Evolutionary conservation across 2,888 invertebrate species (phyloP), one percentile per base, ranked within the genome.

Genomic region (Neoascia interrupta): DNA sequence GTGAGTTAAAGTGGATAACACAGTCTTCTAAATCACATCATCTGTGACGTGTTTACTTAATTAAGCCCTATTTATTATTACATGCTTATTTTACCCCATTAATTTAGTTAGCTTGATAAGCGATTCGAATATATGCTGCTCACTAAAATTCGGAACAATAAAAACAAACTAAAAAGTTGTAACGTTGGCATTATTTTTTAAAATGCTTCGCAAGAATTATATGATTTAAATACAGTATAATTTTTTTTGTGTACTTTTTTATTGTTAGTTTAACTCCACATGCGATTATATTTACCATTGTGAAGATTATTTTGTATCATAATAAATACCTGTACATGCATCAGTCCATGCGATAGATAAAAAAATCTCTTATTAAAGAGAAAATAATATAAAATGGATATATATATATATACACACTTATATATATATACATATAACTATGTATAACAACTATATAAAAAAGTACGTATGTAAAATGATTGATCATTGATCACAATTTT

Each of bases 401-500:
- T 58, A 15, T 41, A 58, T 37, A 64, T 51, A 58, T 49, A 69
- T n/a, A n/a, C n/a, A n/a, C n/a, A n/a, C n/a, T n/a, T n/a, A n/a
- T n/a, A 4, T 4, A 31, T 31, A n/a, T 31, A 8, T 61, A 73
- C 70, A 79, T 73, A 69, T 66, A 63, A 72, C 34, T 68, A 58
- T 73, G 68, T 81, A 76, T 76, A 68, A 74, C 34, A 70, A 80
- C 81, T 81, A 75, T 81, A 72, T 76, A 81, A 75, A 82, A 75
- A 83, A 82, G 81, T 82, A 82, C 81, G 82, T 82, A 83, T 82
- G 68, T 84, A 85, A 86, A 85, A 85, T 85, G 84, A 85, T 87
- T 87, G 87, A 87, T 87, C 88, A 84, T 84, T 86, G 86, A 86
- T 86, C 86, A 86, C 85, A 86, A 87, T 87, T 87, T 87, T 87